Base-by-base conservation (phyloP, 2,888 invertebrate species). In the Drosophila nr. perissopoda region DNA sequence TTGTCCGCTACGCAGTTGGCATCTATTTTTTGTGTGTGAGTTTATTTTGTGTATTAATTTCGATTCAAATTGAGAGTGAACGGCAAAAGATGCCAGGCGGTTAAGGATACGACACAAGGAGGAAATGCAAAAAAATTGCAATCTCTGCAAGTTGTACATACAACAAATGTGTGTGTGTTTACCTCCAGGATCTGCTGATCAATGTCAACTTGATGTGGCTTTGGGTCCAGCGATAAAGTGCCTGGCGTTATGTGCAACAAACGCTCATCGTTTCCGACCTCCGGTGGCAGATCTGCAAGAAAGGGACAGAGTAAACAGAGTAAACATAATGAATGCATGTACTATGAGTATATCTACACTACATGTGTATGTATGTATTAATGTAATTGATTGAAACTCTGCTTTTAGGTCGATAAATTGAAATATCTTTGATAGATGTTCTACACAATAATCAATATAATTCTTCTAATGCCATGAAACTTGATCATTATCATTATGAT, bases 121-220 rank as follows among this genome's bases (percentile, higher is more conserved):
- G 45, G 45, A 45, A 45, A 21, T 21, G 21, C 7, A 16, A 25
- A 21, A 45, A 18, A 33, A 33, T 49, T 27, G 18, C 49, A 49
- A 27, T 10, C 6, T 6, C 18, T 18, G 27, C 51, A 51, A 33
- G 18, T 25, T 27, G 13, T 48, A 18, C 45, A 45, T 45, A 45
- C 45, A 45, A 45, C 21, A 45, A 21, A 16, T 27, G 25, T 29
- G 13, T 13, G 4, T 27, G 33, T 36, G 29, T 31, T 71, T 71
- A 63, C 93, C 91, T 93, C 93, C 84, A 93, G 83, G 78, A 93
- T 93, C 89, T 93, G 92, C 83, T 92, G 93, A 91, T 93, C 92
- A 69, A 93, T 91, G 83, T 93, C 93, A 76, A 83, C 89, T 83
- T 91, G 91, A 81, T 87, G 87, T 66, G 90, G 86, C 78, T 91